phyloP scores from a whole-genome alignment of 1,140 invertebrate species.

The Diachasmimorpha longicaudata region DNA sequence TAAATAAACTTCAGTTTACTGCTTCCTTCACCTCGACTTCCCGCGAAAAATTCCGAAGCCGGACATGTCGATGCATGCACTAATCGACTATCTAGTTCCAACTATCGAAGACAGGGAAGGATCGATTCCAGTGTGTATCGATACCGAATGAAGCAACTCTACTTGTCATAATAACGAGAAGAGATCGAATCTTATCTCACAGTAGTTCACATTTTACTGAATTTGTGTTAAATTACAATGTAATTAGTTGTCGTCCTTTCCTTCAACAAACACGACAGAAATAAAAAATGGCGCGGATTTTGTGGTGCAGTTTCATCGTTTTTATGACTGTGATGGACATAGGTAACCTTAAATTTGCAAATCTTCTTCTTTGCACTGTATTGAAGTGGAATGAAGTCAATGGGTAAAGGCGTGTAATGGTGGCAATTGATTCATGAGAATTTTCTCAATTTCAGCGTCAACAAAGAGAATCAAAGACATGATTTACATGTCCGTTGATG shows the following conservation, averaged over 20 bases:
- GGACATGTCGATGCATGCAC: no score
- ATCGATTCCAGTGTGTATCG: no score
- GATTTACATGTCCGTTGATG: conserved; percentile 80
- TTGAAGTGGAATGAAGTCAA: no score
- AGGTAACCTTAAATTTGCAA: conserved; percentile 21
- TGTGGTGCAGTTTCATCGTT: conserved; percentile 17
- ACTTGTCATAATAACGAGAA: neutral
- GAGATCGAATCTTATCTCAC: neutral
- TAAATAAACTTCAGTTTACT: no score
- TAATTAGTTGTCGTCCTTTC: neutral
- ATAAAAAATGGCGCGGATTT: neutral
- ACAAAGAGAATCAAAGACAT: conserved; percentile 74
- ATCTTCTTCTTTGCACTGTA: no score
- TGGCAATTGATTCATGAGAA: neutral
- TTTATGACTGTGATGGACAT: conserved; percentile 29
- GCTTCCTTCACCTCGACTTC: no score
- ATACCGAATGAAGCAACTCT: no score
- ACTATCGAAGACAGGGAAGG: no score
- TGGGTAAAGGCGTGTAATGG: no score
- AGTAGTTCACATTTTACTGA: neutral
- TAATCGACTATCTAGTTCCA: no score
- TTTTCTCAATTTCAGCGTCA: conserved; percentile 31
- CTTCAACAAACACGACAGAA: neutral
- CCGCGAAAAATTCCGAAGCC: no score
- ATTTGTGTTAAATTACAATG: neutral